Conservation (phyloP, 1,140 invertebrate genomes). For the Drosophila ficusphila region DNA sequence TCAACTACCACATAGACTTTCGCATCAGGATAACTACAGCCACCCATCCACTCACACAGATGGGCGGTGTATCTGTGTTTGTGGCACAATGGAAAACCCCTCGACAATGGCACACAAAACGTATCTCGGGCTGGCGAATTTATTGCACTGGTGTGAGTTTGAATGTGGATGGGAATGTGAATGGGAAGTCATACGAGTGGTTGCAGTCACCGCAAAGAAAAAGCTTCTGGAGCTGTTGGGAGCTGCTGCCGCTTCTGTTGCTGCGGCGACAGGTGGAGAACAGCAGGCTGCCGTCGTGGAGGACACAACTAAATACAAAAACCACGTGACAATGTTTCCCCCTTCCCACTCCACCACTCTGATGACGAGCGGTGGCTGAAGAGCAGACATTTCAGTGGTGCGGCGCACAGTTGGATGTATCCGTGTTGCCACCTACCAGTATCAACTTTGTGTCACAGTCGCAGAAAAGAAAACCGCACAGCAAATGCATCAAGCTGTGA, state of each 20-base stretch:
- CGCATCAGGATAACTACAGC: conserved; percentile 21
- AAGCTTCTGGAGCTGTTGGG: conserved; percentile 33
- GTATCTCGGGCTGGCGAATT: conserved; percentile 37
- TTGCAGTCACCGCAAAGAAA: conserved; percentile 56
- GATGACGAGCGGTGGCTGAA: conserved; percentile 12
- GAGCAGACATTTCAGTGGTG: conserved; percentile 31
- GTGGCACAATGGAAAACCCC: conserved; percentile 33
- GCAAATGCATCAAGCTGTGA: conserved; percentile 55
- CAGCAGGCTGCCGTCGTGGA: conserved; percentile 13
- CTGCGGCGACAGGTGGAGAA: conserved; percentile 14
- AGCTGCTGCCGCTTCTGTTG: too few relatives aligned
- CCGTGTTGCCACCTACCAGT: conserved; percentile 7
- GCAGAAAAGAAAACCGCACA: conserved; percentile 58
- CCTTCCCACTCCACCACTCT: not conserved
- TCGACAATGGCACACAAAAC: conserved; percentile 29
- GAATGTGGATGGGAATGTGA: conserved; percentile 1
- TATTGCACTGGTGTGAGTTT: conserved; percentile 25
- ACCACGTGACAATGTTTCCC: conserved; percentile 78
- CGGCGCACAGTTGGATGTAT: conserved; percentile 12
- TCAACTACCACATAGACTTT: not conserved
- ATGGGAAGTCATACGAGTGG: conserved; percentile 35
- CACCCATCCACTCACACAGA: conserved; percentile 5
- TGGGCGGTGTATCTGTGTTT: conserved; percentile 24
- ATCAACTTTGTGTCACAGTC: conserved; percentile 52
- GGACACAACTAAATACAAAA: conserved; percentile 72